Percentiles rank a stretch among this genome's conserved stretches.
These are phyloP conservation scores for Glomeris marginata DNA, from an alignment of 2,888 invertebrate genomes.

Conservation along the genomic window DNA sequence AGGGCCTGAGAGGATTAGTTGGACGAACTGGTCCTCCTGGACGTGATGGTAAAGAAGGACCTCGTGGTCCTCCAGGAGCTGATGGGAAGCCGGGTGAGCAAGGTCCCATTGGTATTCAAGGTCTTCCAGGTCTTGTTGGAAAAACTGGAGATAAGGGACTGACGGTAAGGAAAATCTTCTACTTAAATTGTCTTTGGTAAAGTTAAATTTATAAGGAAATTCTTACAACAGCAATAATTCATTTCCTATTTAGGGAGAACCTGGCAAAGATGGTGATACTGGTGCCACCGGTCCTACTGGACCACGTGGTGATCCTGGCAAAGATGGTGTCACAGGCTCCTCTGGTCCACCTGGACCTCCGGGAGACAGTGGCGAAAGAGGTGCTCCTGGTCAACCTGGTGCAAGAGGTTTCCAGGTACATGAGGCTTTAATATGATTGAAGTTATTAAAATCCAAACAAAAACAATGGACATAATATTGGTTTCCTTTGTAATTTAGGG, in stretches of 20 bases:
- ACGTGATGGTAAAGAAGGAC: conserved; percentile 28
- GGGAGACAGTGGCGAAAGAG: conserved; percentile 58
- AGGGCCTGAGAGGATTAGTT: conserved; percentile 41
- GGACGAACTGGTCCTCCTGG: conserved; percentile 25
- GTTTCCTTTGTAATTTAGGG: conserved; percentile 34
- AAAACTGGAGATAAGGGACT: conserved; percentile 61
- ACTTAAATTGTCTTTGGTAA: conserved; percentile 10
- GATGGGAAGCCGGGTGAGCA: conserved; percentile 75
- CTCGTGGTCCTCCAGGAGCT: conserved; percentile 49
- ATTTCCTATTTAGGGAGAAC: conserved; percentile 43
- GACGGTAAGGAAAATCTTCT: conserved; percentile 40
- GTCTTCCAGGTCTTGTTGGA: conserved; percentile 60
- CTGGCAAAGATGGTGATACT: conserved; percentile 60
- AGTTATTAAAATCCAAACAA: background rate
- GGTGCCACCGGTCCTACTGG: conserved; percentile 60
- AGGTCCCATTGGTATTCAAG: conserved; percentile 62
- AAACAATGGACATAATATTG: background rate
- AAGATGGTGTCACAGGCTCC: conserved; percentile 36
- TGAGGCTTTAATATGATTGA: background rate
- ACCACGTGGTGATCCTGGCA: conserved; percentile 60
- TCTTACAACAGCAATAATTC: background rate
- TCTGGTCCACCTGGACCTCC: conserved; percentile 45
- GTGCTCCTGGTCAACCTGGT: conserved; percentile 58
- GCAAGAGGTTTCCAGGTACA: conserved; percentile 62
- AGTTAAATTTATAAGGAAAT: conserved; percentile 1